Conservation (phyloP, 2,888 invertebrate species). For the Cosmia pyralina region DNA sequence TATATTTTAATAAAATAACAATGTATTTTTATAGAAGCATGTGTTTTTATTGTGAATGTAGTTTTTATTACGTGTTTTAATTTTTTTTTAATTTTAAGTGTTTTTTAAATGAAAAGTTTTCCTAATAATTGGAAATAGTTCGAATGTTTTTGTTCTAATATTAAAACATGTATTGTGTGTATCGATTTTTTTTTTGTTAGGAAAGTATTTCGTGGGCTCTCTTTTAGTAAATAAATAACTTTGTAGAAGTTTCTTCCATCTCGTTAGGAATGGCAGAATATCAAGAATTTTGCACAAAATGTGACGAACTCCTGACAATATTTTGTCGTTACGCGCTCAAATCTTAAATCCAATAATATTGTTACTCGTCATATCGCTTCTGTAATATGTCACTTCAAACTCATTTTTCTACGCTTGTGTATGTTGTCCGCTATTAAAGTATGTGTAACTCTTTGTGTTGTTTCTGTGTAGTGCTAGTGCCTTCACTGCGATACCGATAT, state of each 20-base stretch:
- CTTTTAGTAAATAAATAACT: background rate
- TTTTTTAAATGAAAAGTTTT: conserved; percentile 29
- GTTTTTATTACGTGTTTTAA: conserved; percentile 31
- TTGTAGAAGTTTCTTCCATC: background rate
- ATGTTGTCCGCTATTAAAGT: conserved; percentile 52
- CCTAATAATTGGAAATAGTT: conserved; percentile 4
- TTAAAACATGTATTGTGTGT: conserved; percentile 19
- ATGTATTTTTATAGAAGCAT: conserved; percentile 57
- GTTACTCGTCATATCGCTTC: background rate
- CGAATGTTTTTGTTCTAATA: conserved; percentile 19
- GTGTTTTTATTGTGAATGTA: conserved; percentile 47
- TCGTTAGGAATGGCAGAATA: background rate
- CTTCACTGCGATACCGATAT: background rate
- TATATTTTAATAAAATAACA: conserved; percentile 23
- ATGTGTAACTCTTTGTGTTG: conserved; percentile 32
- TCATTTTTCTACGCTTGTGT: conserved; percentile 26
- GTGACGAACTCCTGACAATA: background rate
- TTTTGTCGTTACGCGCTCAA: background rate
- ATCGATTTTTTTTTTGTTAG: conserved; percentile 22
- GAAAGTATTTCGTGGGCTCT: background rate
- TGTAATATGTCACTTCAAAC: conserved; percentile 16
- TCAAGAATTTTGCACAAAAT: background rate
- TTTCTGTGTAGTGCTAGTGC: conserved; percentile 49
- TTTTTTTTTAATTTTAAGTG: conserved; percentile 43
- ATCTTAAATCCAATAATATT: background rate